phyloP scores from a whole-genome alignment of 2,113 vertebrate species.

The Panthera uncia region DNA sequence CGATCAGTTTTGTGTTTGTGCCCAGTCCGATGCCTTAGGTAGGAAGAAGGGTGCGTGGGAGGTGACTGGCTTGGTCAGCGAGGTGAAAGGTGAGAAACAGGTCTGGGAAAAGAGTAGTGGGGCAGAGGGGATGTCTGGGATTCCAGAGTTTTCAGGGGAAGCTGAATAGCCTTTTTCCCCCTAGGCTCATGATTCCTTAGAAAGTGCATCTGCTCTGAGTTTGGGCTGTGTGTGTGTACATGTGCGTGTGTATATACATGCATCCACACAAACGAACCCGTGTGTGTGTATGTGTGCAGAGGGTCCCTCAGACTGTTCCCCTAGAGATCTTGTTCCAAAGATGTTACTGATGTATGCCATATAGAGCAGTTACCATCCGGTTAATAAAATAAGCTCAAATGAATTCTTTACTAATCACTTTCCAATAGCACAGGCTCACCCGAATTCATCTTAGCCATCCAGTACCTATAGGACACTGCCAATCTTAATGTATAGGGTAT shows the following conservation, averaged over 20 bases:
- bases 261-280: background rate
- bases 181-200: background rate
- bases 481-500: background rate
- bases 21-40: background rate
- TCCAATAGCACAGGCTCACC: background rate
- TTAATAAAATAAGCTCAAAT: constrained; percentile 37
- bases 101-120: background rate
- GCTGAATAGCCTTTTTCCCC: background rate
- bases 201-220: background rate
- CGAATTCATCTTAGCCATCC: background rate
- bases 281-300: background rate
- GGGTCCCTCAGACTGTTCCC: background rate
- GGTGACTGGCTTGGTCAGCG: no score
- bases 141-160: background rate
- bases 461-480: background rate
- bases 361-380: background rate
- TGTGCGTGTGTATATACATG: background rate
- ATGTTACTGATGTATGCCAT: background rate
- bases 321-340: background rate
- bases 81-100: background rate
- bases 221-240: background rate
- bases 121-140: background rate
- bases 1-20: rapidly evolving
- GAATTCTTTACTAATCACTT: constrained; percentile 34
- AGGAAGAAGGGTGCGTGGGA: background rate